Conservation (phyloP, 1,140 invertebrate genomes). For the Trinorchestia longiramus region DNA sequence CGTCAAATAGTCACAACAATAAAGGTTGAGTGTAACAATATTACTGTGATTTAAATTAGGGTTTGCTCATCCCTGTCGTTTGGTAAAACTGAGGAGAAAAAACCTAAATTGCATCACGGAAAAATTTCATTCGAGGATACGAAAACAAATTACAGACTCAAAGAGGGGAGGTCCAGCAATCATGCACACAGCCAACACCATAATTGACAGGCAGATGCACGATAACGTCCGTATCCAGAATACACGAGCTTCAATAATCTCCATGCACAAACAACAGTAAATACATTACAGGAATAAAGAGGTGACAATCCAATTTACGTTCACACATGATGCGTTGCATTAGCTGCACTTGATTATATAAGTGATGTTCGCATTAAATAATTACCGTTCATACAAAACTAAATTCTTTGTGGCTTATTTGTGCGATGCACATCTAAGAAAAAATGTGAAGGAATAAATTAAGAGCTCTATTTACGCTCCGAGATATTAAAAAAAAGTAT, state of each 20-base stretch:
- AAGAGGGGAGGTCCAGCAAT: not conserved
- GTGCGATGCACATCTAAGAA: no score
- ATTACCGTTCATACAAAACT: no score
- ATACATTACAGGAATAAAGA: not conserved
- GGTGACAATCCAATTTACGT: not conserved
- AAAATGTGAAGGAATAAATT: no score
- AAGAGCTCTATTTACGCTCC: no score
- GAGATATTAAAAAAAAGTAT: no score
- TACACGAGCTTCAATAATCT: not conserved
- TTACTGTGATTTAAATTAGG: not conserved
- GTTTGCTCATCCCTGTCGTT: not conserved
- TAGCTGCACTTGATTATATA: no score
- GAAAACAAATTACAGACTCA: not conserved
- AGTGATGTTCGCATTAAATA: no score
- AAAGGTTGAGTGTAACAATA: not conserved
- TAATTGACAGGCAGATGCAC: not conserved
- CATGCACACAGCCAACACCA: not conserved
- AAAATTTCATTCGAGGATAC: not conserved
- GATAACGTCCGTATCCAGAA: not conserved
- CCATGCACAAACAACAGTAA: not conserved
- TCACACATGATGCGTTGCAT: not conserved
- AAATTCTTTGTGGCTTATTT: no score
- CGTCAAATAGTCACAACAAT: not conserved
- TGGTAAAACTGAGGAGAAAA: not conserved
- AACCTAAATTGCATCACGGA: not conserved